These are phyloP conservation scores for Lasioglossum albipes DNA, from an alignment of 1,140 invertebrate species.

Conservation along the genomic window DNA sequence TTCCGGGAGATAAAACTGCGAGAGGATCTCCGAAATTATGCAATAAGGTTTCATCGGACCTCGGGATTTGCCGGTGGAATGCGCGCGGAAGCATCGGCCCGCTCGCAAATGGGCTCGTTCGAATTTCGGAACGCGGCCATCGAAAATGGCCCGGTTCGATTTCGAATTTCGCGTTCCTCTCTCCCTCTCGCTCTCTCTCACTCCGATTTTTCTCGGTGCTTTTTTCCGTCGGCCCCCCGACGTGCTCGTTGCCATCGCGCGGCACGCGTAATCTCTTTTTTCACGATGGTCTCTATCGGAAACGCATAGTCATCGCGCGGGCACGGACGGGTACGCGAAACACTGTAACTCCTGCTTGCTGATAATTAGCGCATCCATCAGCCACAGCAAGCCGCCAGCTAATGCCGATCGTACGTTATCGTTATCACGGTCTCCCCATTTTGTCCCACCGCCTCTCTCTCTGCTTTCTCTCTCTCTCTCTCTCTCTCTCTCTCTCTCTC, in stretches of 20 bases:
- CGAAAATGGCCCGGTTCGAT: neutral
- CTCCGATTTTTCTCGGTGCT: slow-evolving; percentile 2
- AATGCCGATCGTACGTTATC: slow-evolving; percentile 81
- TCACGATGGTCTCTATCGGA: slow-evolving; percentile 54
- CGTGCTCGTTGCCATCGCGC: neutral
- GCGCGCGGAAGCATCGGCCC: neutral
- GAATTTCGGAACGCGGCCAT: slow-evolving; percentile 14
- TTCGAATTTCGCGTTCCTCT: slow-evolving; percentile 1
- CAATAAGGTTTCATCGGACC: slow-evolving; percentile 16
- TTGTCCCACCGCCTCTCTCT: slow-evolving; percentile 58
- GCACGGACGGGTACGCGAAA: slow-evolving; percentile 61
- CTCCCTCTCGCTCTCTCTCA: neutral
- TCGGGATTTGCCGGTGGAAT: slow-evolving; percentile 14
- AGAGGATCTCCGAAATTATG: slow-evolving; percentile 33
- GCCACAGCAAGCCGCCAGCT: slow-evolving; percentile 78
- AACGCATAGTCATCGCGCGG: slow-evolving; percentile 56
- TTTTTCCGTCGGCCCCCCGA: too few relatives aligned
- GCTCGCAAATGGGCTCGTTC: slow-evolving; percentile 1
- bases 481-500: neutral
- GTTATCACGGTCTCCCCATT: slow-evolving; percentile 76
- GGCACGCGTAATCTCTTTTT: slow-evolving; percentile 51
- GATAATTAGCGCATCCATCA: slow-evolving; percentile 81
- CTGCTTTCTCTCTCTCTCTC: slow-evolving; percentile 19
- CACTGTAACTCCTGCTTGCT: slow-evolving; percentile 80
- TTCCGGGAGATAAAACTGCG: neutral